A percentile compares a stretch with the other conserved stretches of the same genome.
phyloP scores from a whole-genome alignment of 2,888 invertebrate genomes.

The Leucoptera coffeella region DNA sequence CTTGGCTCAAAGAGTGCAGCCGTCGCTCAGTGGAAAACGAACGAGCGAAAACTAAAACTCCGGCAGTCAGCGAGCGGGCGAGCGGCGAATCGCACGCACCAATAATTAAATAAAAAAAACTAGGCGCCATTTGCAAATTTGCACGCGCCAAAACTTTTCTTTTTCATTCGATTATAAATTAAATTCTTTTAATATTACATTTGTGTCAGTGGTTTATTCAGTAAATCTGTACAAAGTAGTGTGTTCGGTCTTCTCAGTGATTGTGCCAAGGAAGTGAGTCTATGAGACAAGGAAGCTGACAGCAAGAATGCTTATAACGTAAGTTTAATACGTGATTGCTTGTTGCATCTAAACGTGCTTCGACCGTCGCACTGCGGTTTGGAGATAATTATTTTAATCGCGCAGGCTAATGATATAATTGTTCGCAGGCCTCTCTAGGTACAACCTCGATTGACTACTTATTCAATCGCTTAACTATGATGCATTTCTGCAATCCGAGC shows the following conservation, averaged over 20 bases:
- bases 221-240: no score
- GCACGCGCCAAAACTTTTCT: no score
- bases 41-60: slow-evolving; percentile 17
- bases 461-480: no score
- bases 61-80: slow-evolving; percentile 23
- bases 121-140: slow-evolving; percentile 13
- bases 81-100: slow-evolving; percentile 18
- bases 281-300: slow-evolving; percentile 30
- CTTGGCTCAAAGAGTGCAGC: neutral
- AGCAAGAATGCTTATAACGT: slow-evolving; percentile 41
- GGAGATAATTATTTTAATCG: no score
- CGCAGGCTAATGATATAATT: no score
- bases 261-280: slow-evolving; percentile 26
- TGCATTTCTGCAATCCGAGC: no score
- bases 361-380: no score
- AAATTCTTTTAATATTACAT: slow-evolving; percentile 11
- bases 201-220: no score
- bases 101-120: slow-evolving; percentile 11
- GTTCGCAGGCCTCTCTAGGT: slow-evolving; percentile 2
- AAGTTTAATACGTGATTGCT: slow-evolving; percentile 13
- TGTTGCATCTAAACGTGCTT: slow-evolving; percentile 11
- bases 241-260: no score
- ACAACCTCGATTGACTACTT: no score
- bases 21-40: slow-evolving; percentile 5
- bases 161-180: no score